These are phyloP conservation scores for Siniperca obscura DNA, from an alignment of 2,797 vertebrate species.

Conservation along the genomic window DNA sequence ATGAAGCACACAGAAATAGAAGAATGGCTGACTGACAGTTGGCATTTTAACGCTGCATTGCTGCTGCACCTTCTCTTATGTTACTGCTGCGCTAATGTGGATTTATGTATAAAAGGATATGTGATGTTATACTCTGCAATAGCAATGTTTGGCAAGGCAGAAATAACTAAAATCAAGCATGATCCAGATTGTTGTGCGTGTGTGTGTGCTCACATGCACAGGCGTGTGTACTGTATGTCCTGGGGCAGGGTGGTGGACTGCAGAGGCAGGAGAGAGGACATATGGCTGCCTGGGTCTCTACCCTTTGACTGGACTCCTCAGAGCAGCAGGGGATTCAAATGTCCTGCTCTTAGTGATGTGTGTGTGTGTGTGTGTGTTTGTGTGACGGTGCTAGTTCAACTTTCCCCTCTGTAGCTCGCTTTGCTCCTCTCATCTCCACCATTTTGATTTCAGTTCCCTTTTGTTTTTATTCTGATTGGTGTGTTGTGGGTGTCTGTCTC, in stretches of 20 bases:
- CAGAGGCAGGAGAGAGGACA: constrained; percentile 64
- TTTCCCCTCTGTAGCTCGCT: constrained; percentile 40
- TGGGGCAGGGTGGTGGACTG: constrained; percentile 61
- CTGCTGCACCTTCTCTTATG: constrained; percentile 48
- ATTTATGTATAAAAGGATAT: constrained; percentile 21
- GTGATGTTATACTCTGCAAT: not conserved
- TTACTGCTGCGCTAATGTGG: constrained; percentile 13
- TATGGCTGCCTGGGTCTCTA: constrained; percentile 61
- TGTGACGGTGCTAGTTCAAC: constrained; percentile 40
- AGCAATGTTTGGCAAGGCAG: constrained; percentile 16
- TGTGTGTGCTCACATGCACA: constrained; percentile 13
- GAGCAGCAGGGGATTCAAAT: constrained; percentile 44
- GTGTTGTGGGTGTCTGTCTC: constrained; percentile 3
- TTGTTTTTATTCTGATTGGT: constrained; percentile 18
- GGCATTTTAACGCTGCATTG: constrained; percentile 52
- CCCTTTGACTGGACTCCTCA: constrained; percentile 54
- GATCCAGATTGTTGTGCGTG: constrained; percentile 45
- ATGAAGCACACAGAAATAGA: constrained; percentile 23
- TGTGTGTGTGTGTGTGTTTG: constrained; percentile 17
- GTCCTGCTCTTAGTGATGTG: constrained; percentile 41
- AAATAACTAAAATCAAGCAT: constrained; percentile 26
- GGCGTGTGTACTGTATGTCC: constrained; percentile 44
- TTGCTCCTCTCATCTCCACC: constrained; percentile 52
- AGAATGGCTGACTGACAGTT: constrained; percentile 50
- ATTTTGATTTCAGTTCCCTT: constrained; percentile 61